Conservation (phyloP, 2,888 invertebrate genomes). For the Thelaira solivaga region DNA sequence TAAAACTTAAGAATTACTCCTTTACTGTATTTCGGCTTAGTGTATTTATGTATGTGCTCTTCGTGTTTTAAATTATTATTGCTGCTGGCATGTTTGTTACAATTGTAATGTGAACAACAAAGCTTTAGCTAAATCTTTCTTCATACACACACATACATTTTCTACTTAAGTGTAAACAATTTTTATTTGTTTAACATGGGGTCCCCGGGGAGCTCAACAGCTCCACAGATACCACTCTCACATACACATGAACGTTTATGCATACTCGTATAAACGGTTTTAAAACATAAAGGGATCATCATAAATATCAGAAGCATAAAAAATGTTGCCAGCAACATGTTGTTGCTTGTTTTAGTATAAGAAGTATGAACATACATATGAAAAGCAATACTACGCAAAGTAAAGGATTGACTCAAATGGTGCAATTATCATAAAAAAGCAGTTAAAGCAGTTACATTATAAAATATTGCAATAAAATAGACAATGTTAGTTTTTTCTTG, state of each 20-base stretch:
- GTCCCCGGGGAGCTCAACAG: conserved; percentile 20
- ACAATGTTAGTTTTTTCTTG: too few relatives aligned
- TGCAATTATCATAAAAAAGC: conserved; percentile 17
- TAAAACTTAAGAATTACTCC: too few relatives aligned
- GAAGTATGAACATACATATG: neutral
- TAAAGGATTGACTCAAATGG: conserved; percentile 5
- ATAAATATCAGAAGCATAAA: conserved; percentile 25
- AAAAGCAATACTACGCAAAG: neutral
- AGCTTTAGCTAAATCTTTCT: conserved; percentile 7
- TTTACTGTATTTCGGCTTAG: too few relatives aligned
- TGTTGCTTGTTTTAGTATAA: neutral
- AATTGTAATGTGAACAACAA: conserved; percentile 15
- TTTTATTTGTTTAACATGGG: conserved; percentile 46
- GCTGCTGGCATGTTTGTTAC: conserved; percentile 37
- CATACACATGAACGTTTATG: too few relatives aligned
- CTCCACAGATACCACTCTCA: too few relatives aligned
- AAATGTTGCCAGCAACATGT: conserved; percentile 1
- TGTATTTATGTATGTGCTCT: neutral
- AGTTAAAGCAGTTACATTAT: neutral
- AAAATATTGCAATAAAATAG: neutral
- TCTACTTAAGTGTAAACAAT: conserved; percentile 37
- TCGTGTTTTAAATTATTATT: conserved; percentile 30
- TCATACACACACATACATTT: conserved; percentile 7
- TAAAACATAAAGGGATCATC: conserved; percentile 32
- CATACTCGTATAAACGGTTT: conserved; percentile 39